phyloP scores from a whole-genome alignment of 2,113 vertebrate genomes.

The Ptyas mucosa region DNA sequence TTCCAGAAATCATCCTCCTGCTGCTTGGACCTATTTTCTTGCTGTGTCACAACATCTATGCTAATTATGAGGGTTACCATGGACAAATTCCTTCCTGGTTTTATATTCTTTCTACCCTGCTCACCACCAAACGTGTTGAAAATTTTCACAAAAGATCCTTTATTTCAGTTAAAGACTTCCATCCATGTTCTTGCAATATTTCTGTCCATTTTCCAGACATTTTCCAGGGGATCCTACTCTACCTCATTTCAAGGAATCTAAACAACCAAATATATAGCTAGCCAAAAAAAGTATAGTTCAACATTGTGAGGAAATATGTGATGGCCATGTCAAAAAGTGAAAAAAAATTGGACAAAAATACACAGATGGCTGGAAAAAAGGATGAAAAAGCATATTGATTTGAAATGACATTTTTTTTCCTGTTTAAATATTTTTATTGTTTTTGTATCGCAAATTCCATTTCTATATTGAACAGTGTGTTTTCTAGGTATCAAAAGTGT shows the following conservation, averaged over 20 bases:
- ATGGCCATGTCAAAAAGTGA: too few relatives aligned
- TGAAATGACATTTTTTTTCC: too few relatives aligned
- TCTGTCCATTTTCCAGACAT: background rate
- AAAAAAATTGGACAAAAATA: too few relatives aligned
- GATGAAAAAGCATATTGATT: too few relatives aligned
- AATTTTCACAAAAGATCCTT: background rate
- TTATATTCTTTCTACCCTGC: background rate
- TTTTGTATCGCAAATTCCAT: too few relatives aligned
- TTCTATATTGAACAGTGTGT: too few relatives aligned
- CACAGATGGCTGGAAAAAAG: too few relatives aligned
- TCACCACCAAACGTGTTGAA: background rate
- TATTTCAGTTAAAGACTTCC: background rate
- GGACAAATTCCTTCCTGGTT: background rate
- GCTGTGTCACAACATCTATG: background rate
- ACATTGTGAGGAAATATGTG: background rate
- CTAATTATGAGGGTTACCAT: background rate
- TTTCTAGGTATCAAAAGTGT: too few relatives aligned
- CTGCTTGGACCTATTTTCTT: background rate
- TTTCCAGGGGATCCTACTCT: background rate
- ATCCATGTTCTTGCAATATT: background rate
- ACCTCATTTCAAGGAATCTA: background rate
- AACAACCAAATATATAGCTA: background rate
- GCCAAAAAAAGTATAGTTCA: background rate
- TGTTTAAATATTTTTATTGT: too few relatives aligned
- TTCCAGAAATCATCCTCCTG: too few relatives aligned